Base-by-base conservation (phyloP, 2,797 vertebrate species). In the Centropyge bicolor region DNA sequence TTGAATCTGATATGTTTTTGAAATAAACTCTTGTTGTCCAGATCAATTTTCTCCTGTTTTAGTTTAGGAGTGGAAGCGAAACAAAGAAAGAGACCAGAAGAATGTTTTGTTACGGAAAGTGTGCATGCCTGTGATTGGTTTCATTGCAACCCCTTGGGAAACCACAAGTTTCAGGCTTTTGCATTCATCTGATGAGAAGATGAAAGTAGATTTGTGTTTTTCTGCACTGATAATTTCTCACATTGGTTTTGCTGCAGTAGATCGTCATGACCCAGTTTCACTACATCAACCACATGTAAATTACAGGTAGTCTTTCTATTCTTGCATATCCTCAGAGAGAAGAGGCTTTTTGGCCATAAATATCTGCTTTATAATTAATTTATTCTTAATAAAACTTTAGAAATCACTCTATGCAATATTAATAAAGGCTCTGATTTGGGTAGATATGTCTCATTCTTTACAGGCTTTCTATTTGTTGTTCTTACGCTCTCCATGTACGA, bases 1-100 rank as follows among this genome's bases (percentile, higher is more conserved):
- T 61, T 70, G 27, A 22, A 12, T 60, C 41, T 68, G 36, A n/a
- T 67, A 16, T 70, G 17, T 57, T 63, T 52, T 17, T 65, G 9
- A 67, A 27, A 31, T 52, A 27, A 46, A 22, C 4, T 41, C 7
- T 38, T 40, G 13, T n/a, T 63, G 20, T 41, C 13, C 5, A 8
- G 5, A 40, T 20, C 10, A 38, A 27, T 73, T 20, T 48, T 1
- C 12, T n/a, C 1, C 3, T 40, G 6, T 57, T 62, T 56, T 14
- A 5, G 20, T 27, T 10, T 13, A 31, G 1, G 0, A n/a, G 8
- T 27, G 9, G 5, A 54, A 48, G 22, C 43, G 16, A 22, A 46
- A 74, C 16, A 48, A 49, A 59, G 10, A 20, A 20, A 46, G 10
- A 55, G 6, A 36, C 1, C 35, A 38, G n/a, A 5, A 22, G 61